Evolutionary conservation across 2,888 invertebrate species (phyloP), one percentile per base, ranked within the genome.

Genomic region (Drosophila subquinaria): DNA sequence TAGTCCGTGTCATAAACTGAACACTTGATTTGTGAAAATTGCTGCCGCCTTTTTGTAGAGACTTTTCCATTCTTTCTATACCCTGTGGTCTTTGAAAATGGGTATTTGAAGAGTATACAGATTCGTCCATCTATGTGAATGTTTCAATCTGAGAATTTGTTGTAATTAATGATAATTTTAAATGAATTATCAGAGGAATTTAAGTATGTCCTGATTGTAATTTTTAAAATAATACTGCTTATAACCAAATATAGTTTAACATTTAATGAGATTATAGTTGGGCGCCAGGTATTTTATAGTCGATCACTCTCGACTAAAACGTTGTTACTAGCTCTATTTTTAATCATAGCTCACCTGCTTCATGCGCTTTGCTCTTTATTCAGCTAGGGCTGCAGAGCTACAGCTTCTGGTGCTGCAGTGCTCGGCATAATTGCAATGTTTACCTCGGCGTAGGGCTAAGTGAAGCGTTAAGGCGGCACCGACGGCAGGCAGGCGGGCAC

Each of bases 351-450:
- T 78, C 76, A 79, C 71, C 88, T 79, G 88, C 68, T 72, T 53
- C 60, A 40, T 79, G 69, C 76, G 74, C 74, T 72, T 74, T 63
- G 74, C 70, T 79, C 75, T 79, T 66, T 79, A 79, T 76, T 65
- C 73, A 78, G 74, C 45, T 35, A 56, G 13, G 30, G 17, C 17
- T 55, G 8, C n/a, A 11, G 36, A 43, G 61, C 63, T 76, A 43
- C 56, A 64, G 70, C 48, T 64, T 69, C 73, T 78, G 55, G 30
- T 48, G 69, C 59, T 69, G 68, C 65, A 45, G 64, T 47, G 67
- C 76, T 69, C 64, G 82, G 73, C 87, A 88, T 84, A 84, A 84
- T 84, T 84, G 84, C 89, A 84, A 88, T 84, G 84, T 83, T 84
- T 84, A 86, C 84, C 87, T 53, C 82, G 69, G 62, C 74, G 72